Evolutionary conservation across 1,140 invertebrate genomes (phyloP).

Genomic region (Mizuhopecten yessoensis): DNA sequence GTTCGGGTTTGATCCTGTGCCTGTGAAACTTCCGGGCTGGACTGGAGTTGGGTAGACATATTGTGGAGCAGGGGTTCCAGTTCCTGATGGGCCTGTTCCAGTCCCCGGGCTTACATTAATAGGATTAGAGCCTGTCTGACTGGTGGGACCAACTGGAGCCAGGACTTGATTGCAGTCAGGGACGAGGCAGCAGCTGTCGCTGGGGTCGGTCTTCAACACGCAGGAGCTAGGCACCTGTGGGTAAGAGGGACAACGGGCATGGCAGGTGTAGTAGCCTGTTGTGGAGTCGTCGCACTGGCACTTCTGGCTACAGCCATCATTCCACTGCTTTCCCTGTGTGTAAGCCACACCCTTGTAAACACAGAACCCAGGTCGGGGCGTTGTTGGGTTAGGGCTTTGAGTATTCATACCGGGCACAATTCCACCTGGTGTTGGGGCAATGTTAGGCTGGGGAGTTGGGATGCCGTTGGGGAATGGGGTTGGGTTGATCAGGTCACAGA

Average conservation of each 20-base stretch:
- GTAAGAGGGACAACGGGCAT: constrained; percentile 70
- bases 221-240: constrained; percentile 64
- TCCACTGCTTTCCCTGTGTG: constrained; percentile 63
- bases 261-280: constrained; percentile 70
- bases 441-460: constrained; percentile 69
- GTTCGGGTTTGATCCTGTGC: constrained; percentile 52
- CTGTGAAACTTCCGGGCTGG: constrained; percentile 58
- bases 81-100: constrained; percentile 53
- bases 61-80: constrained; percentile 42
- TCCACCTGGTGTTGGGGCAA: constrained; percentile 53
- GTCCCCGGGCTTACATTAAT: constrained; percentile 47
- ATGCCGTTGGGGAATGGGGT: constrained; percentile 75
- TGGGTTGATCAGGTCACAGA: constrained; percentile 76
- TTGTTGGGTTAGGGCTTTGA: constrained; percentile 47
- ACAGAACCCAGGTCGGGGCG: constrained; percentile 57
- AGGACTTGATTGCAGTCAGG: constrained; percentile 68
- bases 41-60: constrained; percentile 60
- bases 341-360: constrained; percentile 71
- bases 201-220: constrained; percentile 68
- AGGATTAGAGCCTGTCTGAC: constrained; percentile 48
- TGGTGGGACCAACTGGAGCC: constrained; percentile 49
- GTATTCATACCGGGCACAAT: neutral
- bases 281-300: constrained; percentile 71
- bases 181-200: constrained; percentile 72
- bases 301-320: constrained; percentile 66